A percentile compares a stretch with the other conserved stretches of the same genome.
Evolutionary conservation across 2,888 invertebrate genomes (phyloP).

Genomic region (Andrena chrysosceles): DNA sequence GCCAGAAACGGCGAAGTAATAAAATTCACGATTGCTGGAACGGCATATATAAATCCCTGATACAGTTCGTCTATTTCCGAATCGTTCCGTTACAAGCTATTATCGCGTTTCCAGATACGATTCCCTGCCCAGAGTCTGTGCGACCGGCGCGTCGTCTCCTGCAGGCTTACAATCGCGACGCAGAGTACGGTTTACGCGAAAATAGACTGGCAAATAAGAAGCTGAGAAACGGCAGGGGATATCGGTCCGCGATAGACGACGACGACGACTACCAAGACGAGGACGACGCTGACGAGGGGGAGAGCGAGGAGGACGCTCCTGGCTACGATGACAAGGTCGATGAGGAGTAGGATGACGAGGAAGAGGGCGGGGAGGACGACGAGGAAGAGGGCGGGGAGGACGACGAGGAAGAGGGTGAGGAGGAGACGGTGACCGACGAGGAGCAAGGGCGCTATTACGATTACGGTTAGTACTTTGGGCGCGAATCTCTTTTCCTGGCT

Average conservation of each 20-base stretch:
- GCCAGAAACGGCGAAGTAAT: too few species aligned
- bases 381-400: too few species aligned
- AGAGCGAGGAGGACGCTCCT: slow-evolving; percentile 8
- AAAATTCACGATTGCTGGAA: too few species aligned
- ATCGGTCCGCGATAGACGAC: slow-evolving; percentile 24
- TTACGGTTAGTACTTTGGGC: slow-evolving; percentile 76
- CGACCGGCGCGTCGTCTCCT: slow-evolving; percentile 37
- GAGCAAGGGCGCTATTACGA: slow-evolving; percentile 66
- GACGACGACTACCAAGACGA: slow-evolving; percentile 39
- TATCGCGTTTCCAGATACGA: slow-evolving; percentile 4
- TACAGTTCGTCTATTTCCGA: neutral
- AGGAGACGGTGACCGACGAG: slow-evolving; percentile 67
- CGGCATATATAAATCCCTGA: too few species aligned
- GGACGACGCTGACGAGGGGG: slow-evolving; percentile 38
- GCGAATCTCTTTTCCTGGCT: slow-evolving; percentile 46
- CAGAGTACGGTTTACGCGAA: slow-evolving; percentile 26
- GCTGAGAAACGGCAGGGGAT: slow-evolving; percentile 2
- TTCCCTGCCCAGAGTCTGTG: neutral
- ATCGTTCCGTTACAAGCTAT: neutral
- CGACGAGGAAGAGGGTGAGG: slow-evolving; percentile 59
- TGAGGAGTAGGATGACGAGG: too few species aligned
- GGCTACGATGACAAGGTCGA: slow-evolving; percentile 30
- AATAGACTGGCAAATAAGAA: slow-evolving; percentile 37
- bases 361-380: too few species aligned
- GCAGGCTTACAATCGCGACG: neutral